These are phyloP conservation scores for Arrhamphus sclerolepis DNA, from an alignment of 2,797 vertebrate species.

Conservation along the genomic window DNA sequence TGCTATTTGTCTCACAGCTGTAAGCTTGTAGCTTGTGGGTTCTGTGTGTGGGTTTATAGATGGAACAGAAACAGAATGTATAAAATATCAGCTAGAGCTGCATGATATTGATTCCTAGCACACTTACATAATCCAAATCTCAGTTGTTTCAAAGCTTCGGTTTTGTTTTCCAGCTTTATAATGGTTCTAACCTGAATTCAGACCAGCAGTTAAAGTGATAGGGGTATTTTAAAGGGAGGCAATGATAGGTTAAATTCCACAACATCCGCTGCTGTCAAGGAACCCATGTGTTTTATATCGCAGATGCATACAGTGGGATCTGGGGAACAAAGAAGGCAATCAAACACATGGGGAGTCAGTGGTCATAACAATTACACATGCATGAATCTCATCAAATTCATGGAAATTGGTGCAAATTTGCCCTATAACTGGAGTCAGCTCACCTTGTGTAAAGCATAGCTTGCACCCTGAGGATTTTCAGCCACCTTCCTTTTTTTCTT, in stretches of 20 bases:
- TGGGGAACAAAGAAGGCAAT: slow-evolving; percentile 22
- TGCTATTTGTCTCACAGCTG: too few relatives aligned
- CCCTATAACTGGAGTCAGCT: slow-evolving; percentile 34
- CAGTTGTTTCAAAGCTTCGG: neutral
- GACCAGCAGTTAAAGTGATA: neutral
- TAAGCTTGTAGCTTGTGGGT: neutral
- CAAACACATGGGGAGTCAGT: slow-evolving; percentile 7
- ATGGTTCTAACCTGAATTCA: neutral
- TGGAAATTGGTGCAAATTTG: slow-evolving; percentile 12
- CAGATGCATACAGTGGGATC: slow-evolving; percentile 20
- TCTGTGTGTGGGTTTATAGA: slow-evolving; percentile 1
- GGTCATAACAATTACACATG: slow-evolving; percentile 14
- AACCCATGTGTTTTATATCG: slow-evolving; percentile 4
- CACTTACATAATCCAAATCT: slow-evolving; percentile 8
- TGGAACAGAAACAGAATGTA: slow-evolving; percentile 16
- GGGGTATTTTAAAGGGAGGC: neutral
- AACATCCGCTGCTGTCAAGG: neutral
- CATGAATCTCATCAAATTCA: slow-evolving; percentile 19
- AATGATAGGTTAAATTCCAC: neutral
- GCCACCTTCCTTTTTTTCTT: neutral
- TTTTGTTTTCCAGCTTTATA: slow-evolving; percentile 3
- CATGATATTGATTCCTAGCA: slow-evolving; percentile 10
- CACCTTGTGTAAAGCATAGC: slow-evolving; percentile 14
- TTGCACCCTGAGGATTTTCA: slow-evolving; percentile 1
- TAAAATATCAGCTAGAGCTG: slow-evolving; percentile 26